Evolutionary conservation across 2,113 vertebrate genomes (phyloP), one percentile per base, ranked within the genome.

Genomic region (Cranoglanis bouderius): DNA sequence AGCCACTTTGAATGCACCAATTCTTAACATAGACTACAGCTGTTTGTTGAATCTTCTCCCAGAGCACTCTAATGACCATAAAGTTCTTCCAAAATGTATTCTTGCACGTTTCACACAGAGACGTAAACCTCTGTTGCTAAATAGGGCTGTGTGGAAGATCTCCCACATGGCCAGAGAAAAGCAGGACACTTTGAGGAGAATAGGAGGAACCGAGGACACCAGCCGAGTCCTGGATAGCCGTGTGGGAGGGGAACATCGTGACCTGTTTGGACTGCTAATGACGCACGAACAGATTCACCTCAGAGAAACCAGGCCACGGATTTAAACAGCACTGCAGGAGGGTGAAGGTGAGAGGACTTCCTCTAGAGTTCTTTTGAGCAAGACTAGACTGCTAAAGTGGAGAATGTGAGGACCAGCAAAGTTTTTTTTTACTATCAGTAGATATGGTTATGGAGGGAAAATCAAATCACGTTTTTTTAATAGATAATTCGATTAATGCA

Each of bases 181-280:
- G 55, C 85, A 88, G 88, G 77, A 59, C 82, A 70, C 57, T 75
- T 61, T 43, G 83, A 85, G 77, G 65, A 89, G 72, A 46, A 46
- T 29, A 82, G 65, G 65, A 88, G 59, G 57, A 78, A 81, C 32
- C 21, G 65, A 83, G 82, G 35, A 80, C 90, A 84, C 67, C 10
- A 43, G 70, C 70, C 13, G 38, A 32, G 85, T 85, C 82, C 63
- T 38, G 63, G 49, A 80, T 19, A 43, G 55, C 38, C 81, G 26
- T 38, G 67, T 38, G 3, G 18, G 67, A 81, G 72, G 38, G 82
- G 82, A 88, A 86, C 87, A 86, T 32, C 13, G 55, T 86, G 90
- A 86, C 84, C 84, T 77, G 32, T 86, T 88, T 63, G 84, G 80
- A 61, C 81, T 83, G 67, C 35, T 57, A 32, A 40, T 83, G 90